Evolutionary conservation across 2,888 invertebrate species (phyloP), one percentile per base, ranked within the genome.

Genomic region (Ceriagrion tenellum): DNA sequence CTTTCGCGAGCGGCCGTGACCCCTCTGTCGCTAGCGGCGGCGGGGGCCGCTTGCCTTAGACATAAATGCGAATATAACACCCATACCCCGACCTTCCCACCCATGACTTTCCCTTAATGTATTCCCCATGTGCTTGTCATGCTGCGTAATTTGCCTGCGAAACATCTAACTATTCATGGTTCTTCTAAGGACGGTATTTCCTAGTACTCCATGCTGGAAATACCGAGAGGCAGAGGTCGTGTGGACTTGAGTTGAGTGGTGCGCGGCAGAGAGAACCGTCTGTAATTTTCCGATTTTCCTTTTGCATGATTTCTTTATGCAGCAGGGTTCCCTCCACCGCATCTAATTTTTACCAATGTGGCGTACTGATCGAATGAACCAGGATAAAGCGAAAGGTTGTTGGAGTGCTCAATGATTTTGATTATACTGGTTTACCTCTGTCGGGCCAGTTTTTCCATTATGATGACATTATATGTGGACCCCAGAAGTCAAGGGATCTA

Each of bases 111-210:
- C 81, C 81, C 81, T 81, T 81, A 81, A 81, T 81, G 81, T 81
- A 81, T 81, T 81, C 30, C 35, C 30, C 30, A 26, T 81, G 35
- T 81, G 81, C 93, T 93, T 93, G 93, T 93, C 93, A 93, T 93
- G 93, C 93, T 93, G 93, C 93, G 69, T 93, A 93, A 93, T 93
- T 93, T 69, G 93, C 93, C 81, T 12, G 81, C n/a, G 81, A 81
- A 81, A 81, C 81, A 81, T 81, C 81, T n/a, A 81, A 30, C 81
- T 81, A 12, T 35, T 81, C 81, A 81, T 35, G 81, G 35, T 35
- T 81, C 81, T 81, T 81, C 81, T 26, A 81, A 81, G 16, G 81
- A 81, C 81, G 30, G 81, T 81, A 81, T 81, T 81, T 81, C 81
- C 35, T 35, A 35, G 81, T 81, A 81, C 26, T 35, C 35, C 81